Base-by-base conservation (phyloP, 2,113 vertebrate species). In the Actinemys pallida region DNA sequence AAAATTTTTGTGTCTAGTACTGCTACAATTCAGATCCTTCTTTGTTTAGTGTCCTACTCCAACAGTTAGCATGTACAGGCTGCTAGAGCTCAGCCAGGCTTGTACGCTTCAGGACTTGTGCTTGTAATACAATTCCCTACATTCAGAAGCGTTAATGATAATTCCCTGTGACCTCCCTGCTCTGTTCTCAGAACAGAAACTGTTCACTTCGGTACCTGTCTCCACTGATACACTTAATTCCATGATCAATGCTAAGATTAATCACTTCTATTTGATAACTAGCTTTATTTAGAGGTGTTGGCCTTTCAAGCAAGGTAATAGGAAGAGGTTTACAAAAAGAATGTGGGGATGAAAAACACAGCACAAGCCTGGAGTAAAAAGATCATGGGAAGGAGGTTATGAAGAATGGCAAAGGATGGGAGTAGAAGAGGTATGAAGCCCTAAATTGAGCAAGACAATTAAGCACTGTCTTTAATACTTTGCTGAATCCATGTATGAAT, bases 1-100 rank as follows among this genome's bases (percentile, higher is more conserved):
- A 0, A 17, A 29, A 29, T 29, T 29, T 27, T 3, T 2, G 25
- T 0, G 5, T 49, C 6, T 25, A 42, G 6, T 69, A 17, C 19
- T 83, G n/a, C 19, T 96, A 25, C 8, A 2, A 17, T 50, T 89
- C 31, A 76, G 86, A 83, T 53, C 27, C 27, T 0, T 0, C 57
- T 59, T 59, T 10, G 42, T 29, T 45, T 76, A 57, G 11, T 89
- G 83, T 83, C 0, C 0, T 54, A 50, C 12, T 59, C 54, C 59
- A 49, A 20, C 39, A 50, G 69, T 39, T 84, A 89, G 79, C 1
- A 4, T 75, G 57, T 86, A 39, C 3, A 57, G 35, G 4, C 2
- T 69, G 5, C 31, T 57, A 69, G 42, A 59, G 31, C 86, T 14
- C 42, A 81, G 13, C 27, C 3, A 2, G 16, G 57, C 57, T 59